phyloP scores from a whole-genome alignment of 2,113 vertebrate species.

The Halichoerus grypus region DNA sequence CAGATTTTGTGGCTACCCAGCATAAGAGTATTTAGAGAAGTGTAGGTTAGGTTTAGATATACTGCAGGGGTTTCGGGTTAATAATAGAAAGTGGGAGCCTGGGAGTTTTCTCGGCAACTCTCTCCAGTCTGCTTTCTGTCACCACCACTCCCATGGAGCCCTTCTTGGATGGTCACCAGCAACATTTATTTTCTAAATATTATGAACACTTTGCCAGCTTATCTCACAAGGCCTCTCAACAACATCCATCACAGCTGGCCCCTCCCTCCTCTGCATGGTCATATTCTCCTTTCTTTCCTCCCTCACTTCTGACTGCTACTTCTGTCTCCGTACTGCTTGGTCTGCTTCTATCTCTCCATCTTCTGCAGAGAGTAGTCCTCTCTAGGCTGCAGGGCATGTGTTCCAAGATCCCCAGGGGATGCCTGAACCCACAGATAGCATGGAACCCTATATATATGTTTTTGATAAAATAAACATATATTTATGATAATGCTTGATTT shows the following conservation, averaged over 20 bases:
- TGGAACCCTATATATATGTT: neutral
- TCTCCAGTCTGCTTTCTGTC: neutral
- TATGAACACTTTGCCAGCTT: neutral
- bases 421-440: neutral
- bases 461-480: neutral
- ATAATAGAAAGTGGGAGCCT: neutral
- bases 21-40: neutral
- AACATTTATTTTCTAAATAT: neutral
- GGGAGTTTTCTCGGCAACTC: neutral
- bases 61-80: neutral
- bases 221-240: neutral
- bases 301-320: neutral
- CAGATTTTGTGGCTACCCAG: neutral
- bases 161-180: neutral
- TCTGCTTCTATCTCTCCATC: neutral
- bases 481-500: neutral
- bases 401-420: neutral
- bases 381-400: neutral
- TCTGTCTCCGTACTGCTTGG: fast-evolving
- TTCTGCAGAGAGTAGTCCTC: neutral
- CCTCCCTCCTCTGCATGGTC: fast-evolving
- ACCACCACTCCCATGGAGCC: neutral
- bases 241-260: neutral
- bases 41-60: fast-evolving
- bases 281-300: neutral